A percentile compares a stretch with the other conserved stretches of the same genome.
Conservation (phyloP, 2,888 invertebrate genomes). For the Therioaphis trifolii region DNA sequence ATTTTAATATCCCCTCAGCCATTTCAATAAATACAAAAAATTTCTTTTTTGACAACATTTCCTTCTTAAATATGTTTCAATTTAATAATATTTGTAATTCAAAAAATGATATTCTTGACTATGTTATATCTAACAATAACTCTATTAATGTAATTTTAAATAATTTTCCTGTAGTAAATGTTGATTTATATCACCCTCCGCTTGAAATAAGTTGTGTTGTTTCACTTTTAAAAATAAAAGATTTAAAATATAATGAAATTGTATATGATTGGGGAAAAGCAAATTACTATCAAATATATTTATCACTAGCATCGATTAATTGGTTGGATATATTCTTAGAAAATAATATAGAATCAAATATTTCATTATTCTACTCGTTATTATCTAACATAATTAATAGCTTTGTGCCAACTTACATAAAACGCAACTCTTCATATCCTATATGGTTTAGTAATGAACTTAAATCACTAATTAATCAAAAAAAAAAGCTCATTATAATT, state of each 20-base stretch:
- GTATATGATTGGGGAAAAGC: not conserved
- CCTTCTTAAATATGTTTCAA: constrained; percentile 2
- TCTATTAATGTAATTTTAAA: no score
- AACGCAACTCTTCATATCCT: constrained; percentile 1
- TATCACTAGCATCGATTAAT: no score
- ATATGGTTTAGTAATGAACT: not conserved
- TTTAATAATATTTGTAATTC: not conserved
- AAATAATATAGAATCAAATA: constrained; percentile 5
- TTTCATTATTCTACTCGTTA: not conserved
- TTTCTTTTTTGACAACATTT: not conserved
- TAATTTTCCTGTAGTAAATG: no score
- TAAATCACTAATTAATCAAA: constrained; percentile 14
- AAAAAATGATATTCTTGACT: not conserved
- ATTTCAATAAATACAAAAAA: not conserved
- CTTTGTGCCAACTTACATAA: constrained; percentile 1
- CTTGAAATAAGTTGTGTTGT: not conserved
- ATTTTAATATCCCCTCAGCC: constrained; percentile 9
- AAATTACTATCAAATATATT: no score
- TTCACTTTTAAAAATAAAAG: not conserved
- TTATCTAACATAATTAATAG: not conserved
- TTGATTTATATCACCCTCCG: no score
- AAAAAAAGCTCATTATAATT: not conserved
- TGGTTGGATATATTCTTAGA: not conserved
- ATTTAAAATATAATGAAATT: constrained; percentile 2
- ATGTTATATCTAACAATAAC: not conserved